Percentiles rank a stretch among this genome's conserved stretches.
These are phyloP conservation scores for Cactoblastis cactorum DNA, from an alignment of 2,888 invertebrate genomes.

Conservation along the genomic window DNA sequence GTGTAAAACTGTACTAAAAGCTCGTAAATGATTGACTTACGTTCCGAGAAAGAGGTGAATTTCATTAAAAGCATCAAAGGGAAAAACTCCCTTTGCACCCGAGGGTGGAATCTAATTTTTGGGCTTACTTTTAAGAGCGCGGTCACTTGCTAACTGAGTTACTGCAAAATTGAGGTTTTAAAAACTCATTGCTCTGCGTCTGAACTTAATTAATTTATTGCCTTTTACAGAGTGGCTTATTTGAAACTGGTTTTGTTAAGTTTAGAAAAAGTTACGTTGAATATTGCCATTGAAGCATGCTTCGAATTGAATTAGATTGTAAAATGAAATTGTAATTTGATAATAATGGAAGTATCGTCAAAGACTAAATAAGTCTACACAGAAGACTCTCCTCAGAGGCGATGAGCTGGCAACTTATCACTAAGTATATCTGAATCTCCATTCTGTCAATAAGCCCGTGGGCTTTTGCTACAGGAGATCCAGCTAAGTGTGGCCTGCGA, in stretches of 20 bases:
- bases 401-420: no score
- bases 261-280: background rate
- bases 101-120: constrained; percentile 64
- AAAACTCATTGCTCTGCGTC: constrained; percentile 45
- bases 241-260: constrained; percentile 15
- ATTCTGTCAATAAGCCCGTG: no score
- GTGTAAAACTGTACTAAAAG: constrained; percentile 26
- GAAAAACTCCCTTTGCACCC: constrained; percentile 35
- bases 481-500: no score
- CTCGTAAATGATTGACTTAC: constrained; percentile 26
- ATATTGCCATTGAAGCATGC: no score
- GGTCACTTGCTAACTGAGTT: constrained; percentile 40
- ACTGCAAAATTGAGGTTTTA: constrained; percentile 47
- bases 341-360: no score
- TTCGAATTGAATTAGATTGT: no score
- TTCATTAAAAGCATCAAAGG: constrained; percentile 62
- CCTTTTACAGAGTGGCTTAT: background rate
- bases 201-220: constrained; percentile 22
- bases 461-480: no score
- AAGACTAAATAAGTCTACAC: no score
- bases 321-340: no score
- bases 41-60: constrained; percentile 44
- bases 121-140: constrained; percentile 44
- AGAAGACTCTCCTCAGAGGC: no score
- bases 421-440: no score